Conservation (phyloP, 1,140 invertebrate genomes). For the Caenorhabditis tropicalis region DNA sequence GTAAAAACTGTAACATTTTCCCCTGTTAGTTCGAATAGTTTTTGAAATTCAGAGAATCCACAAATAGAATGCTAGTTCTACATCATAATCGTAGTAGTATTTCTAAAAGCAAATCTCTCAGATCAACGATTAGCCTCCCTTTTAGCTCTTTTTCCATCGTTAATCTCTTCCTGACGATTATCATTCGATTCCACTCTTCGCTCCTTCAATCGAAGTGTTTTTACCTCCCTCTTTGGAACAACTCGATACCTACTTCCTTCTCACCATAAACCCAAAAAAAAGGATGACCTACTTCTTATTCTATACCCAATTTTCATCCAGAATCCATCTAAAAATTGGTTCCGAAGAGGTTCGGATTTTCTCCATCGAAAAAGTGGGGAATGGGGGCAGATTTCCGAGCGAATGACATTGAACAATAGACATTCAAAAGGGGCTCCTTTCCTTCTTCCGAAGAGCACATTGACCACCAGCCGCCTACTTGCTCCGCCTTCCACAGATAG, state of each 20-base stretch:
- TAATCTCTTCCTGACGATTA: background rate
- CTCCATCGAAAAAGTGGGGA: background rate
- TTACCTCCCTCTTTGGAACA: background rate
- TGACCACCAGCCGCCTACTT: slow-evolving; percentile 7
- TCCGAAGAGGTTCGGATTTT: background rate
- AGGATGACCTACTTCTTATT: background rate
- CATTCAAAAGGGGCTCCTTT: background rate
- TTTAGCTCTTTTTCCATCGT: background rate
- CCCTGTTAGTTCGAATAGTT: too few species aligned
- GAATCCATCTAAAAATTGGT: background rate
- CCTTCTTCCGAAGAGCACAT: background rate
- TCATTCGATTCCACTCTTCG: background rate
- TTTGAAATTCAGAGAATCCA: too few species aligned
- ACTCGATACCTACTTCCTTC: background rate
- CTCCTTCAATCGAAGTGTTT: background rate
- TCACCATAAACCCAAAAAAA: too few species aligned
- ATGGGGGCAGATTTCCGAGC: slow-evolving; percentile 36
- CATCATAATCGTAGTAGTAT: background rate
- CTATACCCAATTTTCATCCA: background rate
- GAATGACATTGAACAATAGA: slow-evolving; percentile 22
- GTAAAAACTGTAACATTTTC: too few species aligned
- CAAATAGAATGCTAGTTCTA: background rate
- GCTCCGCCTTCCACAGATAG: background rate
- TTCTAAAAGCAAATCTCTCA: background rate
- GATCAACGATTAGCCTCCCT: background rate